Evolutionary conservation across 2,113 vertebrate genomes (phyloP).

Genomic region (Platichthys flesus): DNA sequence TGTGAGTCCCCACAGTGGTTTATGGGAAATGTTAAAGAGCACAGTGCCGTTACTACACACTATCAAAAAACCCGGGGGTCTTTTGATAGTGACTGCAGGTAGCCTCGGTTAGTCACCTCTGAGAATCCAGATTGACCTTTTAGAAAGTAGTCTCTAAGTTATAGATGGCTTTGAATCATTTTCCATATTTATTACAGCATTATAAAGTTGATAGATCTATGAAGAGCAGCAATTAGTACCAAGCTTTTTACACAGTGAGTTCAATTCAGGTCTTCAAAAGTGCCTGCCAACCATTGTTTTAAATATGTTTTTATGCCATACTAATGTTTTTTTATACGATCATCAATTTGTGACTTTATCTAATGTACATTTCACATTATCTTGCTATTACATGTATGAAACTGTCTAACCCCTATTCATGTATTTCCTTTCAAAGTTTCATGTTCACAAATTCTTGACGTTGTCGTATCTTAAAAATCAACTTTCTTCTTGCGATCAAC

Average conservation of each 20-base stretch:
- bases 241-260: not conserved
- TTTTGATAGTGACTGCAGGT: not conserved
- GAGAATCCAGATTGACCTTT: not conserved
- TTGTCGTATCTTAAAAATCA: conserved; percentile 35
- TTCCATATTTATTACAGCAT: not conserved
- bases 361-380: not conserved
- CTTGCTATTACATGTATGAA: not conserved
- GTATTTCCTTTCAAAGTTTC: not conserved
- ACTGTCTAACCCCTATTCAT: no score
- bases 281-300: not conserved
- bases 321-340: not conserved
- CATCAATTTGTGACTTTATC: not conserved
- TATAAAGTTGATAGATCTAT: no score
- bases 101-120: not conserved
- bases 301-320: no score
- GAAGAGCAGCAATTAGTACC: no score
- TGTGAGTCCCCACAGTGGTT: conserved; percentile 6
- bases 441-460: conserved; percentile 32
- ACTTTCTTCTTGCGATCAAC: conserved; percentile 31
- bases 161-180: not conserved
- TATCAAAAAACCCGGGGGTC: not conserved
- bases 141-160: not conserved
- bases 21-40: not conserved
- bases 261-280: not conserved
- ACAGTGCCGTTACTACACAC: conserved; percentile 10